Evolutionary conservation across 2,797 vertebrate species (phyloP).

Genomic region (Thunnus albacares): DNA sequence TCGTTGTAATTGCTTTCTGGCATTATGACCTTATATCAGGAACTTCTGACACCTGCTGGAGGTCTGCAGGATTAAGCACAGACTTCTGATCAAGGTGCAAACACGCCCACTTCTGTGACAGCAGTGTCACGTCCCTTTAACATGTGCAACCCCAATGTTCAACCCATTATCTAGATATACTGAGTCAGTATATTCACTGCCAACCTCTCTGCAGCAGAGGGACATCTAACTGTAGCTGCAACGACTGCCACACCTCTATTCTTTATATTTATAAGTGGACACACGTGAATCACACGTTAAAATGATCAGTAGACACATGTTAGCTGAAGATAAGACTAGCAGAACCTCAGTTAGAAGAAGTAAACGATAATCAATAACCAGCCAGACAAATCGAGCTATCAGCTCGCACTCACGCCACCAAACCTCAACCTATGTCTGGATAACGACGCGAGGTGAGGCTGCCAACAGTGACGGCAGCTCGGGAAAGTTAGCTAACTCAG

Average conservation of each 20-base stretch:
- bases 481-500: constrained; percentile 63
- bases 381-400: not conserved
- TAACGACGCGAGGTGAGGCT: constrained; percentile 1
- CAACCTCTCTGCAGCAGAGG: too few relatives aligned
- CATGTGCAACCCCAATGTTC: not conserved
- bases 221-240: not conserved
- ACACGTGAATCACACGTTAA: not conserved
- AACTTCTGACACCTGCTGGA: not conserved
- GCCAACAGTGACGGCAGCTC: constrained; percentile 48
- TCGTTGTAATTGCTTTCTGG: not conserved
- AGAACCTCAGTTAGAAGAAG: not conserved
- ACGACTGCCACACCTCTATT: constrained; percentile 28
- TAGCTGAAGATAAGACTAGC: not conserved
- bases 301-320: not conserved
- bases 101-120: constrained; percentile 41
- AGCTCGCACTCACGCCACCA: not conserved
- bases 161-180: constrained; percentile 5
- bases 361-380: not conserved
- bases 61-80: not conserved
- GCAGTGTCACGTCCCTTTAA: not conserved
- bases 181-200: not conserved
- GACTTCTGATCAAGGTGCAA: constrained; percentile 20
- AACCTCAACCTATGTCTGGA: not conserved
- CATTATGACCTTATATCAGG: not conserved
- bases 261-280: not conserved